Evolutionary conservation across 1,140 invertebrate species (phyloP), one percentile per base, ranked within the genome.

Genomic region (Zophobas atratus): DNA sequence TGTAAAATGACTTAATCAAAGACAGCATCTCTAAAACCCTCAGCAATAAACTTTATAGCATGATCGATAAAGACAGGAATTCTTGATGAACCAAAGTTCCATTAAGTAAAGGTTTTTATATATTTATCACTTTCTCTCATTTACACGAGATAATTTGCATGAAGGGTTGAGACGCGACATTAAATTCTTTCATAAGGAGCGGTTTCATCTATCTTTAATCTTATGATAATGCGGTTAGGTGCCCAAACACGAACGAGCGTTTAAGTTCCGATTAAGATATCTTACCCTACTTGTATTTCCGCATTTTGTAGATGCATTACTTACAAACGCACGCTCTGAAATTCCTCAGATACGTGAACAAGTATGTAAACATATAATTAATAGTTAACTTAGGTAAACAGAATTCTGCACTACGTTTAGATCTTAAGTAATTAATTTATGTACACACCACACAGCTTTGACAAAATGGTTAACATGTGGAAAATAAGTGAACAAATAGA

Each of bases 1-100:
- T 67, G 39, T 67, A 67, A 67, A 67, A 67, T 67, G 60, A 67
- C 60, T 67, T 67, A 67, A 67, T 67, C 60, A 67, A 67, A 67
- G 38, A 20, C 60, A 20, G 39, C 60, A 67, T 67, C 60, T 67
- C 60, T 67, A 67, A 67, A 67, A 67, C 60, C 60, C 60, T 32
- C 43, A 43, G 60, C 39, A 67, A 67, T 67, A 67, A 67, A 67
- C 60, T 67, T 67, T 67, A 67, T 46, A 39, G 39, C 60, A 67
- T 43, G 60, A 67, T 67, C 60, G 60, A 67, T 67, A 67, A 67
- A 67, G 60, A 67, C 60, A 39, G 43, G 39, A 67, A 67, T 67
- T 67, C 60, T 67, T 67, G 60, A 67, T 67, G 60, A 39, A 43
- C 1, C 33, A 67, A n/a, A 32, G 20, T 43, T 67, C 60, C 60